Percentiles rank a stretch among this genome's conserved stretches.
These are phyloP conservation scores for Galerucella pusilla DNA, from an alignment of 2,888 invertebrate genomes.

Conservation along the genomic window DNA sequence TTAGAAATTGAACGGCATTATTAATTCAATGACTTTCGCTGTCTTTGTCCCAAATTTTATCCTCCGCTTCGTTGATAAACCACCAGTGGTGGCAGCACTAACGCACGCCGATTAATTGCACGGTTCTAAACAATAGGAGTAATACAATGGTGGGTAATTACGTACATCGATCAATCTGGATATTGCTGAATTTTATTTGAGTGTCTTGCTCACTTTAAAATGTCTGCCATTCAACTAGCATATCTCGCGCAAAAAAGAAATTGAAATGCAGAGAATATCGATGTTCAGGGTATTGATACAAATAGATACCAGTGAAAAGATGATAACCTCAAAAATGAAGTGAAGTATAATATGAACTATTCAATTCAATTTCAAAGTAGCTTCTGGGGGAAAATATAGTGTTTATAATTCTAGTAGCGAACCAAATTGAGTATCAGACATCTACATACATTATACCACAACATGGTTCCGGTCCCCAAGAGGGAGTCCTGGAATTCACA, in stretches of 20 bases:
- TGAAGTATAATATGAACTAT: too few relatives aligned
- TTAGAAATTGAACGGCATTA: not conserved
- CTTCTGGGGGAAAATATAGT: too few relatives aligned
- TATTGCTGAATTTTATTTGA: not conserved
- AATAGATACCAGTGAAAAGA: too few relatives aligned
- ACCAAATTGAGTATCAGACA: too few relatives aligned
- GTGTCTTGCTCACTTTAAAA: not conserved
- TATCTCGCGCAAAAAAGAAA: not conserved
- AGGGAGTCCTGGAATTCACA: too few relatives aligned
- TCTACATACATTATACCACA: too few relatives aligned
- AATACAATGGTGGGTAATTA: slow-evolving; percentile 7
- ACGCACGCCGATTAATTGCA: not conserved
- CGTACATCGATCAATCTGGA: not conserved
- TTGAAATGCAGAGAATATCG: too few relatives aligned
- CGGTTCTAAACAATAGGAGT: not conserved
- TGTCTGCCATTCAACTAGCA: not conserved
- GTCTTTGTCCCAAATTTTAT: not conserved
- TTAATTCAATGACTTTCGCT: not conserved
- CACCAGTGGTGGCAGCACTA: not conserved
- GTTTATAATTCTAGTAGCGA: too few relatives aligned
- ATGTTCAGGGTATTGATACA: too few relatives aligned
- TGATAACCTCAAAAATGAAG: too few relatives aligned
- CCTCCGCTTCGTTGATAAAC: slow-evolving; percentile 5
- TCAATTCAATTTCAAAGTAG: too few relatives aligned
- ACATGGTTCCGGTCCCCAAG: too few relatives aligned